Conservation (phyloP, 2,797 vertebrate species). For the Neomorphus geoffroyi region DNA sequence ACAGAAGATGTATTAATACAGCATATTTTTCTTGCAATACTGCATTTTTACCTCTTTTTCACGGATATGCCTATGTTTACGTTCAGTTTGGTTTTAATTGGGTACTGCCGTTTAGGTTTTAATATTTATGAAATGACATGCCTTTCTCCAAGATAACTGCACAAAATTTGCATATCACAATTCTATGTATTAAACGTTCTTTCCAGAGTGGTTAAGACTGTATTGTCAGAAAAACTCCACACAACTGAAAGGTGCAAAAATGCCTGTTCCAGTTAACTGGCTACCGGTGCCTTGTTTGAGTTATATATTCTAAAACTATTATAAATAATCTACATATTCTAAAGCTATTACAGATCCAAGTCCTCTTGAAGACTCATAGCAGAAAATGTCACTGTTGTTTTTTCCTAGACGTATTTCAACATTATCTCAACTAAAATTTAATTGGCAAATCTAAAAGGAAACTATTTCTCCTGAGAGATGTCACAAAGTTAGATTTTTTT, state of each 20-base stretch:
- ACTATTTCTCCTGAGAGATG: background rate
- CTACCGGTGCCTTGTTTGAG: background rate
- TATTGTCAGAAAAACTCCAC: constrained; percentile 37
- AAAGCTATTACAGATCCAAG: constrained; percentile 25
- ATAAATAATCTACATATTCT: background rate
- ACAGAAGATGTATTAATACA: constrained; percentile 61
- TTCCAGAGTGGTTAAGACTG: constrained; percentile 44
- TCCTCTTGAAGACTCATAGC: constrained; percentile 13
- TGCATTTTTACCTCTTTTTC: constrained; percentile 57
- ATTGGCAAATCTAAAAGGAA: background rate
- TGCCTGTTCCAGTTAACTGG: background rate
- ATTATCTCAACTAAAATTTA: background rate
- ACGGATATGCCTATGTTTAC: background rate
- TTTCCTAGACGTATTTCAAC: background rate
- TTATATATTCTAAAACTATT: constrained; percentile 18
- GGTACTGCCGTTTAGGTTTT: constrained; percentile 25
- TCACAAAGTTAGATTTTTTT: accelerated
- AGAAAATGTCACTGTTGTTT: background rate
- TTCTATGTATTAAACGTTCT: constrained; percentile 1
- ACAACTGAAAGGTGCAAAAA: background rate
- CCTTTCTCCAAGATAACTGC: background rate
- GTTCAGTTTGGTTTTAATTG: constrained; percentile 48
- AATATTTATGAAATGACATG: constrained; percentile 35
- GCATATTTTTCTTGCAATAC: constrained; percentile 39
- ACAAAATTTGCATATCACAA: background rate